phyloP scores from a whole-genome alignment of 2,113 vertebrate genomes.

The Hipposideros armiger region DNA sequence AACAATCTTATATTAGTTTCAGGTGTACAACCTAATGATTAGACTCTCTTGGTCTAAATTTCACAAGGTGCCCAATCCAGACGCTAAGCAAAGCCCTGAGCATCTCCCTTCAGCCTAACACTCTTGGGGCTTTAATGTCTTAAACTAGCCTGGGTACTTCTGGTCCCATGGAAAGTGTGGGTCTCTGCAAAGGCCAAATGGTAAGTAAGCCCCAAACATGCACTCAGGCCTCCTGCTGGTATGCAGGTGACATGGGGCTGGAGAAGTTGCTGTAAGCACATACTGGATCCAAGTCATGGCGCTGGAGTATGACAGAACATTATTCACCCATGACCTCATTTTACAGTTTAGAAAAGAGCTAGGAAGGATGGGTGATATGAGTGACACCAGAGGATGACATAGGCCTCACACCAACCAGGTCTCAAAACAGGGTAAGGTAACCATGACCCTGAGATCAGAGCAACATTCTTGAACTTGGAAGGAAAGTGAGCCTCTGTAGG shows the following conservation, averaged over 20 bases:
- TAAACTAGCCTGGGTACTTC: neutral
- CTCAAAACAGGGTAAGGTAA: neutral
- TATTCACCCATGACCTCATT: neutral
- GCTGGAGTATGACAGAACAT: rapidly evolving
- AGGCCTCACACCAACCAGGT: neutral
- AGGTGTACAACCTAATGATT: neutral
- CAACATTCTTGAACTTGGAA: neutral
- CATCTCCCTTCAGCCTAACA: neutral
- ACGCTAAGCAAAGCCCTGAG: neutral
- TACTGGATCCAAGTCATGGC: neutral
- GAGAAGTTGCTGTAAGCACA: too few species aligned
- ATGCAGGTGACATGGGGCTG: neutral
- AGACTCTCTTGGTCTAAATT: neutral
- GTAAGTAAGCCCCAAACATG: neutral
- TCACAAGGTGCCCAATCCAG: rapidly evolving
- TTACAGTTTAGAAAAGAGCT: neutral
- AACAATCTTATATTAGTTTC: neutral
- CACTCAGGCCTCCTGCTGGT: neutral
- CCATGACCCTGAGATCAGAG: neutral
- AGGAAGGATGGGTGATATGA: neutral
- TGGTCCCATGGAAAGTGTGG: neutral
- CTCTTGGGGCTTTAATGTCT: neutral
- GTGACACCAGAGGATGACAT: neutral
- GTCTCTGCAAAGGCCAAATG: neutral
- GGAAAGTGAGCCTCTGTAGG: neutral